These are phyloP conservation scores for Agrochola litura DNA, from an alignment of 2,888 invertebrate genomes.

Conservation along the genomic window DNA sequence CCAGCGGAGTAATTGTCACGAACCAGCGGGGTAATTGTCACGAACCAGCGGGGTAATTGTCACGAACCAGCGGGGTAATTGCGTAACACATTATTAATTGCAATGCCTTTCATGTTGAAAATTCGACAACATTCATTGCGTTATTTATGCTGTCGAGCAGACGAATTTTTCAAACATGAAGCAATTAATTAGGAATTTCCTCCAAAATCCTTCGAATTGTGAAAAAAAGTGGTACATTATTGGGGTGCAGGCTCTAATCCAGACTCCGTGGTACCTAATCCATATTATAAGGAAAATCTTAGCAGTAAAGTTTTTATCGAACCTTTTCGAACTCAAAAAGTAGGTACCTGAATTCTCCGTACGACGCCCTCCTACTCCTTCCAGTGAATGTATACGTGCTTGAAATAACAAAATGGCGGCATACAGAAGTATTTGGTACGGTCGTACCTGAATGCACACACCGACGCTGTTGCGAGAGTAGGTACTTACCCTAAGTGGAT, in stretches of 20 bases:
- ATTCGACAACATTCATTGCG: not conserved
- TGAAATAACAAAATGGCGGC: constrained; percentile 60
- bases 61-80: too few relatives aligned
- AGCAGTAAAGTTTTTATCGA: constrained; percentile 2
- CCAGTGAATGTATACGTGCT: constrained; percentile 52
- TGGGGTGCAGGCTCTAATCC: too few relatives aligned
- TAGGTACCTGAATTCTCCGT: constrained; percentile 1
- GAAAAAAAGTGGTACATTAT: too few relatives aligned
- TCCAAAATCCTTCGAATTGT: not conserved
- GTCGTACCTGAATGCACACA: constrained; percentile 62
- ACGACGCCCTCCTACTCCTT: not conserved
- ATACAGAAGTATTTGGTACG: constrained; percentile 64
- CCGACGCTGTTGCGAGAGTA: not conserved
- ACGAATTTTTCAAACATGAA: not conserved
- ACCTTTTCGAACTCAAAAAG: constrained; percentile 9
- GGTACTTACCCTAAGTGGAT: constrained; percentile 32
- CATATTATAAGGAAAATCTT: not conserved
- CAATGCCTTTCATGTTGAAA: not conserved
- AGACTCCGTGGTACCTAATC: not conserved
- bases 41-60: too few relatives aligned
- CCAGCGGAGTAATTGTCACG: too few relatives aligned
- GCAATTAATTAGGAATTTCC: not conserved
- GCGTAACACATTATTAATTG: too few relatives aligned
- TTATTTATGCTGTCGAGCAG: not conserved
- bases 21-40: too few relatives aligned